These are phyloP conservation scores for Zosterops hypoxanthus DNA, from an alignment of 2,113 vertebrate species.

Conservation along the genomic window DNA sequence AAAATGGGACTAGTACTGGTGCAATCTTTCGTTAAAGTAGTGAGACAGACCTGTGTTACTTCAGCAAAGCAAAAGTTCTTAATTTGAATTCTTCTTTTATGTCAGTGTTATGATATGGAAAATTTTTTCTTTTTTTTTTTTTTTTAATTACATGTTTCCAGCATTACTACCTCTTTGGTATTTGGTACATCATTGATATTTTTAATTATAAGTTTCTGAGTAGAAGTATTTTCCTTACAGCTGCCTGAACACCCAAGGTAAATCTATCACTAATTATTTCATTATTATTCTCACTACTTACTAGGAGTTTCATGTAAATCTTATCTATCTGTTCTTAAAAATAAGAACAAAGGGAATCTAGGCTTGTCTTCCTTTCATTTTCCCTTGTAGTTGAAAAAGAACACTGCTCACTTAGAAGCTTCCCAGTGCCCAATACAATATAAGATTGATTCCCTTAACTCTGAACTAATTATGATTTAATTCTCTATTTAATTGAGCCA, in stretches of 20 bases:
- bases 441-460: conserved; percentile 24
- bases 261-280: neutral
- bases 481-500: conserved; percentile 62
- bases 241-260: neutral
- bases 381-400: neutral
- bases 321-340: neutral
- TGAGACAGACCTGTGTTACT: neutral
- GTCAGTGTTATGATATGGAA: neutral
- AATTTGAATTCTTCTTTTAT: neutral
- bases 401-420: neutral
- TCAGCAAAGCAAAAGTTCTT: neutral
- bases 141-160: neutral
- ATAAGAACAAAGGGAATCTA: neutral
- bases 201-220: neutral
- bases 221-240: neutral
- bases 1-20: neutral
- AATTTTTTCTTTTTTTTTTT: no score
- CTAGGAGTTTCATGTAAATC: neutral
- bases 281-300: neutral
- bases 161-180: neutral
- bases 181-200: neutral
- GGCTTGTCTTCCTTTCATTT: neutral
- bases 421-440: neutral
- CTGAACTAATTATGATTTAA: conserved; percentile 62
- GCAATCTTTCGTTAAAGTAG: neutral